phyloP scores from a whole-genome alignment of 2,113 vertebrate species.

The Serilophus lunatus region DNA sequence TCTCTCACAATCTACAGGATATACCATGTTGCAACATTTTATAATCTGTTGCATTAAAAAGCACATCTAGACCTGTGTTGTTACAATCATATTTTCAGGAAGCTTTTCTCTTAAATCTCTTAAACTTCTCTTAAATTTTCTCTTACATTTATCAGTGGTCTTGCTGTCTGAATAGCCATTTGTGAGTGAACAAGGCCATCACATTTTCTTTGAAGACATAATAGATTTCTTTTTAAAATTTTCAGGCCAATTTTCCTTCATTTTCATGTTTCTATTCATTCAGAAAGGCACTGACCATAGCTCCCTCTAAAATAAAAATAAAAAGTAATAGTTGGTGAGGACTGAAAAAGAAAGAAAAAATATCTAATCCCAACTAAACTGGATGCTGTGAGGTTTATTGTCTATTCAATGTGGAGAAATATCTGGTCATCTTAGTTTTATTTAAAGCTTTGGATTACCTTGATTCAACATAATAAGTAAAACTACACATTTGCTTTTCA shows the following conservation, averaged over 20 bases:
- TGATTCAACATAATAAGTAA: not conserved
- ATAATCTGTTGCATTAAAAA: not conserved
- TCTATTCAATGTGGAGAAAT: not conserved
- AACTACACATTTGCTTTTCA: not conserved
- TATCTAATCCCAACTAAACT: not conserved
- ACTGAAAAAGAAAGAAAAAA: not conserved
- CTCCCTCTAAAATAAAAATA: not conserved
- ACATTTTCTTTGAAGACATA: not conserved
- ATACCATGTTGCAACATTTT: accelerated
- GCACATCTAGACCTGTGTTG: not conserved
- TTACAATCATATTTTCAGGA: not conserved
- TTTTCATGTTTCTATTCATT: not conserved
- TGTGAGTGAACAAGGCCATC: not conserved
- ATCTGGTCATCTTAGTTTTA: not conserved
- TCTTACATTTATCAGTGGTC: not conserved
- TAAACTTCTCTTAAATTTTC: too few species aligned
- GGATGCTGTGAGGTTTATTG: not conserved
- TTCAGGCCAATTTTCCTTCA: not conserved
- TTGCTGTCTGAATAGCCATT: not conserved
- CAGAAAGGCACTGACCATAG: not conserved
- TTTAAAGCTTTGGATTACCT: not conserved
- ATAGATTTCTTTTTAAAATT: not conserved
- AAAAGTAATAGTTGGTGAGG: not conserved
- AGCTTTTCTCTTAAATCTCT: not conserved
- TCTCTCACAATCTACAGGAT: not conserved